Evolutionary conservation across 2,113 vertebrate species (phyloP).

Genomic region (Puffinus mauretanicus): DNA sequence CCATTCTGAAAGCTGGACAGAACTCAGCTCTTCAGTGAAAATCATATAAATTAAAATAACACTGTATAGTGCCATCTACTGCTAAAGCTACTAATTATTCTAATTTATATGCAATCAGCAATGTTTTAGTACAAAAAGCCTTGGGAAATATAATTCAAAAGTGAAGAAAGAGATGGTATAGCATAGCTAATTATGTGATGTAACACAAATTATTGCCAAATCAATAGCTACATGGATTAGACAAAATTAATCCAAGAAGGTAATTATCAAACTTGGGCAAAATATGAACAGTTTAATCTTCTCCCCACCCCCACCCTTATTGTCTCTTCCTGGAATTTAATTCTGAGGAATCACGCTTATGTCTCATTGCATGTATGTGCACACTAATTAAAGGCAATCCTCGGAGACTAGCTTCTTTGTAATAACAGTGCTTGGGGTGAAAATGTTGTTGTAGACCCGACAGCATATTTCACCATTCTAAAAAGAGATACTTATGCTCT

Average conservation of each 20-base stretch:
- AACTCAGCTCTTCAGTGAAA: not conserved
- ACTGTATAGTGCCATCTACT: conserved; percentile 42
- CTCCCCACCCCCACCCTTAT: not conserved
- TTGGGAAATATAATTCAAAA: not conserved
- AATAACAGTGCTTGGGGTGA: not conserved
- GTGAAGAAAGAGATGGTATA: not conserved
- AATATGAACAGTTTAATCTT: not conserved
- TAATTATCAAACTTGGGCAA: conserved; percentile 16
- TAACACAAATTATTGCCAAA: conserved; percentile 35
- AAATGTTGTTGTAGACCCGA: not conserved
- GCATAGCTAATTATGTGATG: not conserved
- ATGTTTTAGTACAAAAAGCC: not conserved
- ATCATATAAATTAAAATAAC: not conserved
- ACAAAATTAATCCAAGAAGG: not conserved
- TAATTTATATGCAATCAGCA: not conserved
- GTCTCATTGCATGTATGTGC: not conserved
- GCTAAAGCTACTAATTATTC: conserved; percentile 1
- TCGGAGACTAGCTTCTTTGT: not conserved
- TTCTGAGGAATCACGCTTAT: not conserved
- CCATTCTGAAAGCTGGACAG: not conserved
- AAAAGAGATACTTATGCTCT: not conserved
- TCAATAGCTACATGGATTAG: conserved; percentile 34
- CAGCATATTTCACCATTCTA: not conserved
- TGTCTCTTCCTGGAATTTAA: not conserved
- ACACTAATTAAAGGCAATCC: not conserved